Evolutionary conservation across 1,140 invertebrate species (phyloP), one percentile per base, ranked within the genome.

Genomic region (Pseudomyrmex flavicornis): DNA sequence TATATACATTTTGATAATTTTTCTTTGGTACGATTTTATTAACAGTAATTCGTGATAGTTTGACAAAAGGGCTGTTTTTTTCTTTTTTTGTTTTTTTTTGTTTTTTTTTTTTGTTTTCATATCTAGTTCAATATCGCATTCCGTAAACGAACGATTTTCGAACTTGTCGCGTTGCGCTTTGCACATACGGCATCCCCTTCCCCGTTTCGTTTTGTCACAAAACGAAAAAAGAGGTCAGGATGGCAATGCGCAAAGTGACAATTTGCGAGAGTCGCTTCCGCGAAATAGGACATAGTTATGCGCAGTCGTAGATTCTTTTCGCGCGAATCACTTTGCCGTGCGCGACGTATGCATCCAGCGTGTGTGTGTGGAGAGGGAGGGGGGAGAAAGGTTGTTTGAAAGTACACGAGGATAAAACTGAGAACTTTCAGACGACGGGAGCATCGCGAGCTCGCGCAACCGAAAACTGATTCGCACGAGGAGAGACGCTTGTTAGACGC

Each of bases 371-470:
- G 46, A 70, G 44, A 48, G 58, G 35, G 35, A 0, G 5, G 35
- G 35, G 5, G 35, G 0, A 0, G 5, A 7, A 35, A 35, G 35
- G 35, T 35, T 35, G 35, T 56, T 61, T 50, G 76, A 59, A 15
- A 72, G 52, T 70, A 70, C 44, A 48, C 15, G 15, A 13, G n/a
- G 3, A 12, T 48, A 61, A 17, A 61, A 72, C 59, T 80, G 66
- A 80, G 66, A 80, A 72, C 52, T 80, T 80, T 72, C 76, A 70
- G 20, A 58, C 26, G 17, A 22, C 22, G 74, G 56, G 65, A n/a
- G 20, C 66, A 15, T 35, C 48, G 54, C 15, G 50, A n/a, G 48
- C 26, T 52, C 48, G 20, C 20, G 54, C 66, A n/a, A 59, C 20
- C 48, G 76, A 48, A 35, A 59, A 72, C 54, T 70, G 66, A 70